phyloP scores from a whole-genome alignment of 2,797 vertebrate genomes.

The Siniperca undulata region DNA sequence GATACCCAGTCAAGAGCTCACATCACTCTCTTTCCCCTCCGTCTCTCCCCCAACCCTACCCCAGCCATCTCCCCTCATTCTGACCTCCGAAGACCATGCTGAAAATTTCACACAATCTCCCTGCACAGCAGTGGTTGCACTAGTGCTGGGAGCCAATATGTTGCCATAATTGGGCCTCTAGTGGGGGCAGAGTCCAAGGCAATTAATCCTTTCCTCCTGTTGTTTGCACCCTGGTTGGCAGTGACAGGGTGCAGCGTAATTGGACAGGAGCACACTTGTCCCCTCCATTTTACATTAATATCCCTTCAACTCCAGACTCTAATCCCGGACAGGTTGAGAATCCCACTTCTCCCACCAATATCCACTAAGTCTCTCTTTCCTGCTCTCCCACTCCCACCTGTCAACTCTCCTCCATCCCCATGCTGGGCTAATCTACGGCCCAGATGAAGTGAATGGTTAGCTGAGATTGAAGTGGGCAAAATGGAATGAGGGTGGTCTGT shows the following conservation, averaged over 20 bases:
- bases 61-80: constrained; percentile 87
- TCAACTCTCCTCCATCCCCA: constrained; percentile 69
- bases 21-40: constrained; percentile 12
- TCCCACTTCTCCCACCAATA: constrained; percentile 78
- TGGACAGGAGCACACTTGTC: constrained; percentile 96
- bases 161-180: constrained; percentile 99
- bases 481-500: constrained; percentile 45
- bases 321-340: constrained; percentile 80
- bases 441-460: constrained; percentile 70
- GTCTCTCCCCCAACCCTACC: constrained; percentile 7
- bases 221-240: constrained; percentile 94
- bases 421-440: constrained; percentile 66
- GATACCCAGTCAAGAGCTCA: constrained; percentile 29
- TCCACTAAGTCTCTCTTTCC: constrained; percentile 67
- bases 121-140: constrained; percentile 96
- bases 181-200: constrained; percentile 98
- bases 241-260: constrained; percentile 97
- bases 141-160: constrained; percentile 97
- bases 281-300: constrained; percentile 98
- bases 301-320: constrained; percentile 88
- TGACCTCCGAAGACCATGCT: constrained; percentile 92
- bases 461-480: constrained; percentile 68
- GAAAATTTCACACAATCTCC: constrained; percentile 99
- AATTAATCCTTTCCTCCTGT: constrained; percentile 99
- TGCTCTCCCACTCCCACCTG: constrained; percentile 69